phyloP scores from a whole-genome alignment of 1,140 invertebrate species.

The Drosophila melanica region DNA sequence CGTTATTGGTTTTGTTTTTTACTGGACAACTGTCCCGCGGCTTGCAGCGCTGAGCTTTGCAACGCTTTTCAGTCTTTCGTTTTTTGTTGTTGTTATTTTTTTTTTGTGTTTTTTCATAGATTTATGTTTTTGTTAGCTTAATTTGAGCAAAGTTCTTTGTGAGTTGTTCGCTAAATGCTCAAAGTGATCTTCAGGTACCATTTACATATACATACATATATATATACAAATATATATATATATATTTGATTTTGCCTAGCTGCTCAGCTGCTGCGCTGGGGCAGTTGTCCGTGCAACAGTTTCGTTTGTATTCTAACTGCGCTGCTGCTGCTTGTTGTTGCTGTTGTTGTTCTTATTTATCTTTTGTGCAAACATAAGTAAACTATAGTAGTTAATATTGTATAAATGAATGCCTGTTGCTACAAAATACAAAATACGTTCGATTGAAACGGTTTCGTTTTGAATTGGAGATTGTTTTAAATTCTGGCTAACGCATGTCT shows the following conservation, averaged over 20 bases:
- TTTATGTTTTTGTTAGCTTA: conserved; percentile 44
- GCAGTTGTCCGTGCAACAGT: conserved; percentile 33
- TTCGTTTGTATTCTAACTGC: conserved; percentile 34
- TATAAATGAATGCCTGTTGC: conserved; percentile 71
- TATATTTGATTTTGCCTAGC: conserved; percentile 11
- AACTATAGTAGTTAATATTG: conserved; percentile 68
- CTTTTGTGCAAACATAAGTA: conserved; percentile 70
- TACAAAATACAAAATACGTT: conserved; percentile 65
- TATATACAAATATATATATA: conserved; percentile 40
- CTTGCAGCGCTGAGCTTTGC: conserved; percentile 47
- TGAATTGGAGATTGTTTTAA: conserved; percentile 26
- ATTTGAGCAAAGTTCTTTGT: conserved; percentile 70
- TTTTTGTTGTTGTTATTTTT: conserved; percentile 3
- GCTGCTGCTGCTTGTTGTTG: conserved; percentile 43
- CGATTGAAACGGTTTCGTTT: conserved; percentile 32
- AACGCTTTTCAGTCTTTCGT: conserved; percentile 51
- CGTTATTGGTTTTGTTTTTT: neutral
- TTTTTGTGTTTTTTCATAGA: conserved; percentile 17
- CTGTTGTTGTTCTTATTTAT: neutral
- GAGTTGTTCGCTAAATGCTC: conserved; percentile 72
- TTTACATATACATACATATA: conserved; percentile 47
- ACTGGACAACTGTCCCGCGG: conserved; percentile 23
- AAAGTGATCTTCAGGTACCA: conserved; percentile 77
- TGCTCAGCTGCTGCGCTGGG: conserved; percentile 35
- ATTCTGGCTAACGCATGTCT: conserved; percentile 65